These are phyloP conservation scores for Sinocyclocheilus anshuiensis DNA, from an alignment of 2,113 vertebrate genomes.

Conservation along the genomic window DNA sequence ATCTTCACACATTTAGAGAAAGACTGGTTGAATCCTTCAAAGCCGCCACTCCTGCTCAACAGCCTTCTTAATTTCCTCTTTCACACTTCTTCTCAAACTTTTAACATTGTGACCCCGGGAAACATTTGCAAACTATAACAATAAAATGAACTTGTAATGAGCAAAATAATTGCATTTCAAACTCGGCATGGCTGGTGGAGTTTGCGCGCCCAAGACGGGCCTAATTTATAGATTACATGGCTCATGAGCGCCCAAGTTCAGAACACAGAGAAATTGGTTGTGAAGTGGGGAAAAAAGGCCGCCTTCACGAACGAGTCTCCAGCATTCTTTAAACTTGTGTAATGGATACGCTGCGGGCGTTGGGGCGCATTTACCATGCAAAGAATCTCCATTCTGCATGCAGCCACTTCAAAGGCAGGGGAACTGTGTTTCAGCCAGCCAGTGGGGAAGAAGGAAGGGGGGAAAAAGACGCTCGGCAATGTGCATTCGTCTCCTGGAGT, in stretches of 20 bases:
- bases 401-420: slow-evolving; percentile 75
- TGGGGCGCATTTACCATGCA: slow-evolving; percentile 78
- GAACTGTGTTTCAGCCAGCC: slow-evolving; percentile 75
- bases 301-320: slow-evolving; percentile 72
- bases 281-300: slow-evolving; percentile 75
- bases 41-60: slow-evolving; percentile 49
- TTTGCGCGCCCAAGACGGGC: slow-evolving; percentile 68
- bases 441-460: slow-evolving; percentile 71
- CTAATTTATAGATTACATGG: slow-evolving; percentile 82
- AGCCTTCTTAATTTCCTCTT: slow-evolving; percentile 65
- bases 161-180: slow-evolving; percentile 84
- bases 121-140: slow-evolving; percentile 82
- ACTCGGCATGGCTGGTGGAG: slow-evolving; percentile 67
- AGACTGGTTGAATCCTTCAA: slow-evolving; percentile 55
- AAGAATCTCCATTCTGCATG: slow-evolving; percentile 78
- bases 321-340: slow-evolving; percentile 81
- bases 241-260: slow-evolving; percentile 78
- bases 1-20: slow-evolving; percentile 67
- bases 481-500: slow-evolving; percentile 76
- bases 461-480: slow-evolving; percentile 65
- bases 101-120: slow-evolving; percentile 78
- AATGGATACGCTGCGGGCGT: slow-evolving; percentile 79
- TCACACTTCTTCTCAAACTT: slow-evolving; percentile 74
- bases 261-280: slow-evolving; percentile 80
- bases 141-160: slow-evolving; percentile 85